Base-by-base conservation (phyloP, 2,888 invertebrate species). In the Drosophila testacea region DNA sequence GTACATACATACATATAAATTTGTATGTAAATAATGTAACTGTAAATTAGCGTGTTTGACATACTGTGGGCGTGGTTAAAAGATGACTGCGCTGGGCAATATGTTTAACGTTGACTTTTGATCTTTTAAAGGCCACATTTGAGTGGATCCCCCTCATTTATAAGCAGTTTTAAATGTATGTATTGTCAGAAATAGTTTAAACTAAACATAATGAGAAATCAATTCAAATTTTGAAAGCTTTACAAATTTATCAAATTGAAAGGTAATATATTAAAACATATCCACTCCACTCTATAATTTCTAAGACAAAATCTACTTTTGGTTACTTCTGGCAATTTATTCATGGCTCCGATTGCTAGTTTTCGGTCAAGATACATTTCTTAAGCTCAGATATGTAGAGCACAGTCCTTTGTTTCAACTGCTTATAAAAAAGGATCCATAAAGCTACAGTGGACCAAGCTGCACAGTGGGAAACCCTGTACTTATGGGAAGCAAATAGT, bases 31-130 rank as follows among this genome's bases (percentile, higher is more conserved):
- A 86, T 88, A 89, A 86, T 89, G 85, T 86, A 84, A 84, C 82
- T 87, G 89, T 86, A 86, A 86, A 85, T 85, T 85, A 85, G 85
- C 85, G 85, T 85, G 87, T 84, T 85, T 87, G 81, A 87, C 85
- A 84, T 76, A 76, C 51, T 69, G 83, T 67, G 88, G 85, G 85
- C 85, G 85, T 87, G 85, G 85, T 79, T 75, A 84, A 79, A 22
- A 70, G 70, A 73, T 82, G 79, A 79, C 82, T 85, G 77, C 77
- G 74, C 74, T 66, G 73, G 77, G 65, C 84, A 84, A 86, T 77
- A 82, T 83, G 72, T 76, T 79, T 81, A 78, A 68, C 71, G 65
- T 81, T 86, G 73, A 72, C 81, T 81, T 77, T 76, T 74, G 41
- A 77, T 71, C 69, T 69, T 73, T 67, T 64, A 50, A 73, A 72